A percentile compares a stretch with the other conserved stretches of the same genome.
Conservation (phyloP, 1,140 invertebrate genomes). For the Zaprionus vittiger region DNA sequence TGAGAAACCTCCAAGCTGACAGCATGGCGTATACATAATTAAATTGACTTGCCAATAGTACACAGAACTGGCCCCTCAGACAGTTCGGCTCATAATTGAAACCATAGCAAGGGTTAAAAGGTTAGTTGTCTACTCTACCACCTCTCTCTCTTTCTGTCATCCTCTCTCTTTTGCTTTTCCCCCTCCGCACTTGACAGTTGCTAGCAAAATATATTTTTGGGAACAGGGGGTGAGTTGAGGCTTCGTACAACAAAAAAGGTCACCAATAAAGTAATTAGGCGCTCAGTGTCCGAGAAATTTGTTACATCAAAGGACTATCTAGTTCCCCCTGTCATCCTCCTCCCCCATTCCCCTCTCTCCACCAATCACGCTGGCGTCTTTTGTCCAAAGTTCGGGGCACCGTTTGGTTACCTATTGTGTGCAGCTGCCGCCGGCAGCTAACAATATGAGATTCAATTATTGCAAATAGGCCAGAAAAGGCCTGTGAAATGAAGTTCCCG, state of each 20-base stretch:
- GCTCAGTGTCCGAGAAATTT: conserved; percentile 81
- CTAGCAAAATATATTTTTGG: conserved; percentile 24
- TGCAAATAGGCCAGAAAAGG: conserved; percentile 48
- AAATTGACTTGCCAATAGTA: conserved; percentile 70
- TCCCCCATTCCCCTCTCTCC: not conserved
- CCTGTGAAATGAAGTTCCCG: conserved; percentile 42
- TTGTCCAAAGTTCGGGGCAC: conserved; percentile 46
- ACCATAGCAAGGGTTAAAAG: conserved; percentile 65
- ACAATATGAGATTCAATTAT: conserved; percentile 68
- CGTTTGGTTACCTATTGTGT: conserved; percentile 53
- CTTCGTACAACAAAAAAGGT: conserved; percentile 55
- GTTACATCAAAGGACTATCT: conserved; percentile 72
- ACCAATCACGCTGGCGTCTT: conserved; percentile 50
- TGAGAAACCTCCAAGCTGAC: conserved; percentile 22
- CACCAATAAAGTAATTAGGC: conserved; percentile 81
- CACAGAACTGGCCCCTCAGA: conserved; percentile 16
- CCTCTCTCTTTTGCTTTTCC: too few relatives aligned
- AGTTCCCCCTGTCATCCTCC: conserved; percentile 5
- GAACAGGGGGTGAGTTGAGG: not conserved
- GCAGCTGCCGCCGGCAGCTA: conserved; percentile 30
- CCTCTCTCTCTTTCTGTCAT: too few relatives aligned
- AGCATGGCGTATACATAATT: conserved; percentile 71
- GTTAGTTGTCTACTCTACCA: conserved; percentile 32
- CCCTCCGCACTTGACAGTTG: conserved; percentile 9
- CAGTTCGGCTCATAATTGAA: conserved; percentile 66